Evolutionary conservation across 2,797 vertebrate species (phyloP).

Genomic region (Phoeniculus purpureus): DNA sequence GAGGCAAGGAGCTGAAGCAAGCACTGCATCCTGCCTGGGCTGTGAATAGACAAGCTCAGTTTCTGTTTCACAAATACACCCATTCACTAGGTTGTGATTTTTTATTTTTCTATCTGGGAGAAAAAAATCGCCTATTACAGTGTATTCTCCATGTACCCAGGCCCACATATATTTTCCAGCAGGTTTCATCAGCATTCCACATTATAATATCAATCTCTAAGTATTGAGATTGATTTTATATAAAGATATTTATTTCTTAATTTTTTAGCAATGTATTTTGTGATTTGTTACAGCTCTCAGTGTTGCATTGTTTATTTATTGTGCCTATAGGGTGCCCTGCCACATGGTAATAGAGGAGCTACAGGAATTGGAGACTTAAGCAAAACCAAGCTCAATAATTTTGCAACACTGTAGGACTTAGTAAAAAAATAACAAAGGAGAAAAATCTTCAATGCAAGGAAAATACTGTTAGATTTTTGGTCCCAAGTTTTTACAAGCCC

Average conservation of each 20-base stretch:
- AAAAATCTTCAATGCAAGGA: constrained; percentile 63
- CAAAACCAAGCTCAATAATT: constrained; percentile 74
- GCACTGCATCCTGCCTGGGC: constrained; percentile 12
- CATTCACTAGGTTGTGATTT: neutral
- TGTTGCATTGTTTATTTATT: constrained; percentile 80
- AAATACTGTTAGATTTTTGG: no score
- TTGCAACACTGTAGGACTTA: constrained; percentile 47
- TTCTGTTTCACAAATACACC: constrained; percentile 63
- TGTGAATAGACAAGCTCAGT: constrained; percentile 29
- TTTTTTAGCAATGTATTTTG: constrained; percentile 81
- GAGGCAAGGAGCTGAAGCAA: neutral
- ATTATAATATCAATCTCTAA: constrained; percentile 79
- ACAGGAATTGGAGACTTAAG: constrained; percentile 74
- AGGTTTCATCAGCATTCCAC: constrained; percentile 67
- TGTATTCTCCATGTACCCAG: constrained; percentile 48
- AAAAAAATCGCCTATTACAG: constrained; percentile 59
- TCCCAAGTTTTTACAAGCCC: no score
- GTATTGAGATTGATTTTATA: constrained; percentile 42
- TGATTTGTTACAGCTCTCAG: constrained; percentile 74
- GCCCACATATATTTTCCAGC: constrained; percentile 62
- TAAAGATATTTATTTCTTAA: constrained; percentile 76
- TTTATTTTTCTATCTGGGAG: neutral
- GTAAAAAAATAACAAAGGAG: constrained; percentile 71
- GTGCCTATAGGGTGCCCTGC: constrained; percentile 69
- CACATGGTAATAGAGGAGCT: constrained; percentile 69